These are phyloP conservation scores for Campaea margaritaria DNA, from an alignment of 2,888 invertebrate genomes.

Conservation along the genomic window DNA sequence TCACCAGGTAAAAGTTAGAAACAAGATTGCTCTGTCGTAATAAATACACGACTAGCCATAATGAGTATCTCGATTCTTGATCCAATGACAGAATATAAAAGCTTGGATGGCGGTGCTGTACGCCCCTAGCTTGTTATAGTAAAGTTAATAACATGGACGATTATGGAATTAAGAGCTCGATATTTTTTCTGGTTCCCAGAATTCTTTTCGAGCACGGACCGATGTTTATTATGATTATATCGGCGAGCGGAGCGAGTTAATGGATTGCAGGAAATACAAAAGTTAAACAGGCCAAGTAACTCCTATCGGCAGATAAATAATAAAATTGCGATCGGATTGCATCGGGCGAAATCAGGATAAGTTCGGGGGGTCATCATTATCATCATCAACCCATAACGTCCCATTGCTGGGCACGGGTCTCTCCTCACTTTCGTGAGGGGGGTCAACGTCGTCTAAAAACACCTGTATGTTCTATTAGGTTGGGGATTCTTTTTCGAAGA, in stretches of 20 bases:
- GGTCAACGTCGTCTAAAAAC: no score
- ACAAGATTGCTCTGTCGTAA: constrained; percentile 30
- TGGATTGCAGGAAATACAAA: constrained; percentile 47
- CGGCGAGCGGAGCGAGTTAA: constrained; percentile 44
- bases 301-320: constrained; percentile 30
- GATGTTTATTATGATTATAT: constrained; percentile 47
- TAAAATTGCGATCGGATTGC: constrained; percentile 31
- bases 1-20: constrained; percentile 35
- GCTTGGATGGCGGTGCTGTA: neutral
- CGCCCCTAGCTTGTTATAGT: neutral
- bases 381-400: no score
- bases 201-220: constrained; percentile 36
- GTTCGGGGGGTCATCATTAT: neutral
- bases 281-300: constrained; percentile 35
- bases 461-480: no score
- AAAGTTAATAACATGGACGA: constrained; percentile 11
- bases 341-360: neutral
- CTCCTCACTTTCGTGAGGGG: no score
- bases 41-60: constrained; percentile 9
- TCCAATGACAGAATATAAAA: neutral
- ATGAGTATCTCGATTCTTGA: neutral
- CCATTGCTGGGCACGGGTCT: no score
- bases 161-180: constrained; percentile 30
- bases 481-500: no score
- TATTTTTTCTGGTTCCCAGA: constrained; percentile 38